phyloP scores from a whole-genome alignment of 2,113 vertebrate genomes.

The Pollimyrus isidori region DNA sequence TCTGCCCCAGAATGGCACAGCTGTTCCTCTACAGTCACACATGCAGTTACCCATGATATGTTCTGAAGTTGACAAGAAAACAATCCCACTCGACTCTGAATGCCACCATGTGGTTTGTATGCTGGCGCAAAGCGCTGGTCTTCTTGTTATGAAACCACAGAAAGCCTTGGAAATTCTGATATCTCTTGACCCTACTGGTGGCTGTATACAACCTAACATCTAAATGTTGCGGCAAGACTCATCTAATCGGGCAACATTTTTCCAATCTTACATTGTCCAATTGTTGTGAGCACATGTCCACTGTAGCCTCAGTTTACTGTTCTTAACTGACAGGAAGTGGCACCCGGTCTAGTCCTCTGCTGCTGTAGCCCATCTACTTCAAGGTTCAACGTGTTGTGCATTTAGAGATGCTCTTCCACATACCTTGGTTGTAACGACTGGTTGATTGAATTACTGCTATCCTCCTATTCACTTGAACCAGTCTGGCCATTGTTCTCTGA shows the following conservation, averaged over 20 bases:
- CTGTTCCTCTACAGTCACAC: constrained; percentile 25
- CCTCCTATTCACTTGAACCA: background rate
- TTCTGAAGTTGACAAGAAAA: constrained; percentile 22
- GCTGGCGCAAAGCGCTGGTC: background rate
- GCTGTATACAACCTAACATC: no score
- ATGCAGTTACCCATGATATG: constrained; percentile 21
- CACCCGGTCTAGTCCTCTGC: no score
- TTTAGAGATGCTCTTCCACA: background rate
- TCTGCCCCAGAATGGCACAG: constrained; percentile 28
- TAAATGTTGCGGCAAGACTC: no score
- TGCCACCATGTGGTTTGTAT: constrained; percentile 16
- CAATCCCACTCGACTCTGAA: constrained; percentile 21
- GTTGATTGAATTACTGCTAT: background rate
- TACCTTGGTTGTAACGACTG: background rate
- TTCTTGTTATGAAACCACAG: background rate
- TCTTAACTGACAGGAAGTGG: no score
- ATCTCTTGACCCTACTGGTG: no score
- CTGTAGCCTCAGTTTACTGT: no score
- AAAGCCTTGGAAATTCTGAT: no score
- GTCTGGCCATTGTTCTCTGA: background rate
- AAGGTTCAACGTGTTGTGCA: no score
- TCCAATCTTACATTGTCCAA: no score
- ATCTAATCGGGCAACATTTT: no score
- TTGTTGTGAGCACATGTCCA: background rate
- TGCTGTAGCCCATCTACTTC: no score